phyloP scores from a whole-genome alignment of 2,113 vertebrate species.

The Oceanites oceanicus region DNA sequence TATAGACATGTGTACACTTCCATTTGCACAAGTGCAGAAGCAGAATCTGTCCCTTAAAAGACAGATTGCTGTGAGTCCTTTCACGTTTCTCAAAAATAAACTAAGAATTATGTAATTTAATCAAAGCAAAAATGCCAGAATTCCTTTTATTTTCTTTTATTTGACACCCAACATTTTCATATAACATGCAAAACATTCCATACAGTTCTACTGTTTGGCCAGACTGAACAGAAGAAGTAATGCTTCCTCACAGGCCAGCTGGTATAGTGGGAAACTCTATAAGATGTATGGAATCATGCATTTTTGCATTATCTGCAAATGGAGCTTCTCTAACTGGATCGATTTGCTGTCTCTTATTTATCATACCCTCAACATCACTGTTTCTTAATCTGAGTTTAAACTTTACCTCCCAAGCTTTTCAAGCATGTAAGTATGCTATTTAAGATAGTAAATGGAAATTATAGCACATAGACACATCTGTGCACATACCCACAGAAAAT shows the following conservation, averaged over 20 bases:
- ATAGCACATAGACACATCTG: neutral
- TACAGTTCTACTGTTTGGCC: neutral
- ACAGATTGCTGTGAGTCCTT: neutral
- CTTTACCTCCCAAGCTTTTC: neutral
- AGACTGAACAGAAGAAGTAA: neutral
- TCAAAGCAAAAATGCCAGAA: neutral
- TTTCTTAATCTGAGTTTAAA: neutral
- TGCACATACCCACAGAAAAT: neutral
- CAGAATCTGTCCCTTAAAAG: neutral
- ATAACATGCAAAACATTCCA: neutral
- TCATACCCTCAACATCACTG: neutral
- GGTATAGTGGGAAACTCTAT: neutral
- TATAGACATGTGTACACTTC: neutral
- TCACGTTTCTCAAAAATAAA: neutral
- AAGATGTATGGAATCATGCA: neutral
- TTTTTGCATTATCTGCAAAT: neutral
- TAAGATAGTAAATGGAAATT: neutral
- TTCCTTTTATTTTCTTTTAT: neutral
- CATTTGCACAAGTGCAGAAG: neutral
- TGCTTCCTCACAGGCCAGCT: neutral
- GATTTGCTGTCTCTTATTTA: neutral
- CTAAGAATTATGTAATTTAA: neutral
- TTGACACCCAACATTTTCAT: rapidly evolving
- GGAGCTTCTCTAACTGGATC: neutral
- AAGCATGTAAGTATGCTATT: neutral